phyloP scores from a whole-genome alignment of 2,113 vertebrate genomes.

The Corythornis vintsioides region DNA sequence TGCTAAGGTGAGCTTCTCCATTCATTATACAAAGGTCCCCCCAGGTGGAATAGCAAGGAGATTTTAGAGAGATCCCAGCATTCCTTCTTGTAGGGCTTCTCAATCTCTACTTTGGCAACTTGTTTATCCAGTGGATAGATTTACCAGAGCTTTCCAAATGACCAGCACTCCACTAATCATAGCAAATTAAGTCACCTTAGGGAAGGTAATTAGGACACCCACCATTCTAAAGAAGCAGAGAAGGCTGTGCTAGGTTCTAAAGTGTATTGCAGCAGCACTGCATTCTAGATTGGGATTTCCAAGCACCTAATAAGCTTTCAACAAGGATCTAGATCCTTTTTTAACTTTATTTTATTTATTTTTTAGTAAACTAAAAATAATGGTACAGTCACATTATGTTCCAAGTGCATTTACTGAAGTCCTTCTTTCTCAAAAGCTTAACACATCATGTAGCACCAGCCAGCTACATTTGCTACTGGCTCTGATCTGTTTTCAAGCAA shows the following conservation, averaged over 20 bases:
- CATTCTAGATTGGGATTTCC: neutral
- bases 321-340: neutral
- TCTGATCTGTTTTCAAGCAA: neutral
- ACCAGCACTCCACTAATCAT: neutral
- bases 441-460: fast-evolving
- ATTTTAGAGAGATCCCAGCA: neutral
- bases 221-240: neutral
- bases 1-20: neutral
- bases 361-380: neutral
- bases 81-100: neutral
- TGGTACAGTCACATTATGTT: fast-evolving
- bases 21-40: neutral
- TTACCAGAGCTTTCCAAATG: neutral
- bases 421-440: neutral
- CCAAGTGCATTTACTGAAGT: neutral
- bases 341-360: neutral
- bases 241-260: neutral
- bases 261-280: neutral
- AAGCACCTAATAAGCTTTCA: neutral
- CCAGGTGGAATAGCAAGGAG: fast-evolving
- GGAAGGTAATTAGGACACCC: neutral
- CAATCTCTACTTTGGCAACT: neutral
- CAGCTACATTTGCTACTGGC: neutral
- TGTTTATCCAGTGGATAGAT: neutral
- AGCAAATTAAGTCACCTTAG: neutral